A percentile compares a stretch with the other conserved stretches of the same genome.
Evolutionary conservation across 2,797 vertebrate genomes (phyloP).

Genomic region (Micrastur ruficollis): DNA sequence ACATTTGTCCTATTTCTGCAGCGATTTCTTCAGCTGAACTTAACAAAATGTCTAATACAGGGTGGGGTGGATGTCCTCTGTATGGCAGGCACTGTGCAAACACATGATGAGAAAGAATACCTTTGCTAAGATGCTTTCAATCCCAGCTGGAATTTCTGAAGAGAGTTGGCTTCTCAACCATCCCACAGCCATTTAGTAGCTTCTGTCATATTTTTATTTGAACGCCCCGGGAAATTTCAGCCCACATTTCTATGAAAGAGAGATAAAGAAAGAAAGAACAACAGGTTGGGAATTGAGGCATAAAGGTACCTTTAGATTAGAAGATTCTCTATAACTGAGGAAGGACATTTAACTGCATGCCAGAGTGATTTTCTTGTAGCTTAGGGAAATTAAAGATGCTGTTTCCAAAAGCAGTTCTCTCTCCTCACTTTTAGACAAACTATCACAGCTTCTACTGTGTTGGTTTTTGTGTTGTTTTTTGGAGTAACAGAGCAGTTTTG

Average conservation of each 20-base stretch:
- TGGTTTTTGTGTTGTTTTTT: not conserved
- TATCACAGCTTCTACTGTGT: not conserved
- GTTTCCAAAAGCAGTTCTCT: not conserved
- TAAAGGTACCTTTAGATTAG: not conserved
- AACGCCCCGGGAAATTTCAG: not conserved
- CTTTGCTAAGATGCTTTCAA: not conserved
- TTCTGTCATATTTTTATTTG: not conserved
- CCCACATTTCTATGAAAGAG: not conserved
- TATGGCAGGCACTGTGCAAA: not conserved
- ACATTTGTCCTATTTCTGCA: not conserved
- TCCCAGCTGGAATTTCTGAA: not conserved
- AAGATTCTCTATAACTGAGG: not conserved
- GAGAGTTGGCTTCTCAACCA: not conserved
- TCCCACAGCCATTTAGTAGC: not conserved
- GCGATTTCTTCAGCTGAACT: not conserved
- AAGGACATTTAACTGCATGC: not conserved
- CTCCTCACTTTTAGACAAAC: not conserved
- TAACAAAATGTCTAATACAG: not conserved
- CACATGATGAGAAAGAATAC: not conserved
- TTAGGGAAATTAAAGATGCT: not conserved
- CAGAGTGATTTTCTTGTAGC: not conserved
- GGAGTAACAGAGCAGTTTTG: not conserved
- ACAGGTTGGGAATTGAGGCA: not conserved
- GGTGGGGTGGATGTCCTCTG: not conserved
- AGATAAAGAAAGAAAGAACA: not conserved